Evolutionary conservation across 2,113 vertebrate genomes (phyloP), one percentile per base, ranked within the genome.

Genomic region (Petroica traversi): DNA sequence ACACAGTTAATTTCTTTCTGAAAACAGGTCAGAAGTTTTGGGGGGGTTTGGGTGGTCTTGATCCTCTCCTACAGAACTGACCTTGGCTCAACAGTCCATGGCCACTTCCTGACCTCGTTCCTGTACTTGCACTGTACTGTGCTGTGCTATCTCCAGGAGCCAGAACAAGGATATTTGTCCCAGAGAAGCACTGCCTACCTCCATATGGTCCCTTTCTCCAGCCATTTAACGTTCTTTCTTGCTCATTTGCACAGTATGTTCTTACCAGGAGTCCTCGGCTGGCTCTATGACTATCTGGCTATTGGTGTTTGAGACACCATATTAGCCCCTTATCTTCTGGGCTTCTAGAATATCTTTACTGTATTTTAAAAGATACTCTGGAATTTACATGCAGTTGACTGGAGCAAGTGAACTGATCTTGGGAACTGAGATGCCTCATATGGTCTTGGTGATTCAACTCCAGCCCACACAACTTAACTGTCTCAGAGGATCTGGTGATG

Each of bases 361-460:
- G 5, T 34, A 52, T 48, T 81, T 66, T 74, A 71, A 25, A 74
- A 91, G 51, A 36, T 4, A 6, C 64, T 71, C 64, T 55, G 31
- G 48, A 86, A 67, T 61, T 77, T 77, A 58, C n/a, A 52, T 58
- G 67, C 38, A 69, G 54, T 58, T 69, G 57, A 54, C 20, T 46
- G 34, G 16, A 85, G 34, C 28, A 57, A 59, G 20, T 41, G n/a
- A 64, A 73, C n/a, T n/a, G 26, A 77, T 83, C 79, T 83, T 61
- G 33, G n/a, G 41, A 86, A 92, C n/a, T 22, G 36, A 73, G 49
- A 66, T 40, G 51, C 29, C 14, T 86, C 73, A 22, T 59, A 29
- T 40, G 20, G 49, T 85, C 73, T 64, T 67, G 57, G 66, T 97
- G 81, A 96, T 91, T 95, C 90, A 94, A 41, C 51, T 89, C 48